Percentiles rank a stretch among this genome's conserved stretches.
Conservation (phyloP, 2,797 vertebrate genomes). For the Phalloptychus januarius region DNA sequence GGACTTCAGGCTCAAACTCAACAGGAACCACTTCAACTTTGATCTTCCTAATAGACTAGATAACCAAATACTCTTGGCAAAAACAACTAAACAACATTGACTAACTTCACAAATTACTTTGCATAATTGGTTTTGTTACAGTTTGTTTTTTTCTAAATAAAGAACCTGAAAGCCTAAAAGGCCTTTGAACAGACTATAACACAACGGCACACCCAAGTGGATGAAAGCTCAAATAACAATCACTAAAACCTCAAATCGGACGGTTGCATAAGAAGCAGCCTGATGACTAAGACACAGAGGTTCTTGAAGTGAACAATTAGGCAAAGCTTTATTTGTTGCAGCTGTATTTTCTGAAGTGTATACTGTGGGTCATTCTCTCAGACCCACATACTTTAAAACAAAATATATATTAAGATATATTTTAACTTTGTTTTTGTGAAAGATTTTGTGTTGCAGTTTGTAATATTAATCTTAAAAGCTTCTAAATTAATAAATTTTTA, state of each 20-base stretch:
- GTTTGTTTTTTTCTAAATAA: neutral
- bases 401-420: neutral
- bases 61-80: neutral
- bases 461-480: neutral
- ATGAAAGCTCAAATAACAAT: neutral
- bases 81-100: rapidly evolving
- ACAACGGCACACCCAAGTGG: conserved; percentile 53
- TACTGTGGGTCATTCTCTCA: neutral
- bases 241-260: neutral
- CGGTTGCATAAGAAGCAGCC: neutral
- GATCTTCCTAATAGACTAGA: neutral
- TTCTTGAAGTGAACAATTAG: neutral
- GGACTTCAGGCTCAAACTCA: neutral
- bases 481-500: neutral
- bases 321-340: neutral
- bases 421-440: neutral
- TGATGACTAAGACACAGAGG: neutral
- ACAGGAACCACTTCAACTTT: neutral
- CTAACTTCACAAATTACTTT: neutral
- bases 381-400: neutral
- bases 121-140: neutral
- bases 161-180: too few relatives aligned
- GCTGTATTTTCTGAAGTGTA: neutral
- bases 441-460: neutral
- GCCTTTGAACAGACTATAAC: neutral